Base-by-base conservation (phyloP, 2,113 vertebrate genomes). In the Vidua chalybeata region DNA sequence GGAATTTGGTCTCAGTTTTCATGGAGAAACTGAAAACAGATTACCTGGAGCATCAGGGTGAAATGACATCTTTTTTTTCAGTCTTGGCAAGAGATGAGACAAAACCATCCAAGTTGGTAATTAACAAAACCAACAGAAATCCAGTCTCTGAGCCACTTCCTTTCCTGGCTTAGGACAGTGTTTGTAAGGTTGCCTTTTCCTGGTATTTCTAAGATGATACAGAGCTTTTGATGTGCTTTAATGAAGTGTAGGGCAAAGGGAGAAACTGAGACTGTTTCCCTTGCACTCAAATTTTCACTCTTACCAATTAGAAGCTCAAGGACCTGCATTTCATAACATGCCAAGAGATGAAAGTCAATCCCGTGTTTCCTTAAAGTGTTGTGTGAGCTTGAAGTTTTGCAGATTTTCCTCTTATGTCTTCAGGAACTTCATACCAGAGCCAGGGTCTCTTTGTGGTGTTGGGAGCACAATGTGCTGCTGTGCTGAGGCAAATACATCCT, bases 41-140 rank as follows among this genome's bases (percentile, higher is more conserved):
- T 84, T 76, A 63, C 61, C 76, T 72, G 74, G 48, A 89, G 56
- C 78, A 75, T 59, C 24, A 4, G 7, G 48, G 30, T 81, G 41
- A 82, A 91, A 43, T 48, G 31, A 37, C 24, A 52, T 68, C 10
- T 35, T 54, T 59, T 59, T 59, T 67, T 67, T 62, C 6, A 63
- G 41, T 91, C 66, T 49, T 95, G 87, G 80, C 71, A 84, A 87
- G 49, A 82, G 56, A 95, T 94, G n/a, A 94, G 28, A 61, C 69
- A 54, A 45, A 87, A 64, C 23, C 13, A 3, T 12, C 15, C 74
- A 46, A 62, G 55, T 46, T 9, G 14, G 61, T 94, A 74, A 87
- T 93, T 74, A 77, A 87, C 11, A 46, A 78, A 84, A 59, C 0
- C 1, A 68, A 16, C 61, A 94, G 37, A 89, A 87, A 87, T 62